A percentile compares a stretch with the other conserved stretches of the same genome.
Conservation (phyloP, 2,797 vertebrate species). For the Novumbra hubbsi region DNA sequence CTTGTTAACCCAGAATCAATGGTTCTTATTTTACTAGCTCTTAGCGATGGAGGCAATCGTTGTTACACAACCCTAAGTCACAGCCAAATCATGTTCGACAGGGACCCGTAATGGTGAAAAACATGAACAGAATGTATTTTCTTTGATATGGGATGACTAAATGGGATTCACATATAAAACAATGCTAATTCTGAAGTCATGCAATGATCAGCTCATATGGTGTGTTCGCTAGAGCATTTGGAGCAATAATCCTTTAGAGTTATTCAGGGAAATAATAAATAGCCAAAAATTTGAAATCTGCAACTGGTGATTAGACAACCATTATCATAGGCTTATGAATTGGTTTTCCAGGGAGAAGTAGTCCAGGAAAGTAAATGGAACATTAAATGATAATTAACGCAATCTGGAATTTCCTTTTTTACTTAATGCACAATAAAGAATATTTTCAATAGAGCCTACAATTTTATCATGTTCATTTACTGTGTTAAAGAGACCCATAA, state of each 20-base stretch:
- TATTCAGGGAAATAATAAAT: slow-evolving; percentile 34
- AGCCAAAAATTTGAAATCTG: slow-evolving; percentile 30
- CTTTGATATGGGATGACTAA: slow-evolving; percentile 18
- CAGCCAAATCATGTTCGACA: background rate
- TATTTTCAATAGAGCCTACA: slow-evolving; percentile 9
- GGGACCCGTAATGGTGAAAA: slow-evolving; percentile 6
- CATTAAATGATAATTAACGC: slow-evolving; percentile 26
- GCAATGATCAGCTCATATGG: slow-evolving; percentile 44
- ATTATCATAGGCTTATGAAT: slow-evolving; percentile 35
- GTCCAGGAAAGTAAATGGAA: slow-evolving; percentile 15
- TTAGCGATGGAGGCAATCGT: slow-evolving; percentile 5
- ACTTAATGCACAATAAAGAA: background rate
- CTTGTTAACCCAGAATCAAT: slow-evolving; percentile 43
- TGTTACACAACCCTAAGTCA: slow-evolving; percentile 4
- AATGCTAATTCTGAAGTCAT: slow-evolving; percentile 19
- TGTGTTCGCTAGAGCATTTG: slow-evolving; percentile 16
- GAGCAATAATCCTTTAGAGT: slow-evolving; percentile 29
- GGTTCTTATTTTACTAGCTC: slow-evolving; percentile 27
- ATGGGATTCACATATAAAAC: slow-evolving; percentile 23
- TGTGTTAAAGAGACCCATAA: slow-evolving; percentile 7
- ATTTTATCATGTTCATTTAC: slow-evolving; percentile 21
- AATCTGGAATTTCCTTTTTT: background rate
- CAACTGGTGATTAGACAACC: slow-evolving; percentile 40
- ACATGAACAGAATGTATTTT: background rate
- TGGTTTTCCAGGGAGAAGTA: slow-evolving; percentile 20